phyloP scores from a whole-genome alignment of 2,888 invertebrate species.

The Drosophila monieri region DNA sequence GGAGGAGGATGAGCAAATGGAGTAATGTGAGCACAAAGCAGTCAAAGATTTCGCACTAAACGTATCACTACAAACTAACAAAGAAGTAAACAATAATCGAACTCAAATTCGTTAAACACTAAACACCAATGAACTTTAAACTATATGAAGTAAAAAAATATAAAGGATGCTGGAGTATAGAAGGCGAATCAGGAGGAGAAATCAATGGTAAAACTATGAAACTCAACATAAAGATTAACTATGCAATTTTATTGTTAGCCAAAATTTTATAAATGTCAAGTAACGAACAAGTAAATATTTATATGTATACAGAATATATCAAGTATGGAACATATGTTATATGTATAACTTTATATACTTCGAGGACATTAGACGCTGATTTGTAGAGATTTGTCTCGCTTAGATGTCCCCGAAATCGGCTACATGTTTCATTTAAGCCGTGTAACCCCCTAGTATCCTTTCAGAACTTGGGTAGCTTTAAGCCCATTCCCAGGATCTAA shows the following conservation, averaged over 20 bases:
- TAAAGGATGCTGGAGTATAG: background rate
- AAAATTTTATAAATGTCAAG: constrained; percentile 77
- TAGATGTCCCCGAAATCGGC: constrained; percentile 30
- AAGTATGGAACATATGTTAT: constrained; percentile 50
- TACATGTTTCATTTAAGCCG: constrained; percentile 30
- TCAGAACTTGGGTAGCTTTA: constrained; percentile 46
- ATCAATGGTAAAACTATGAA: constrained; percentile 48
- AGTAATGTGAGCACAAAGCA: constrained; percentile 53
- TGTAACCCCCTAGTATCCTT: background rate
- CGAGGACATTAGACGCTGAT: constrained; percentile 60
- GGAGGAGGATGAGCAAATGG: constrained; percentile 22
- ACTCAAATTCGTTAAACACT: constrained; percentile 54
- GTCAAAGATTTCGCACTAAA: constrained; percentile 68
- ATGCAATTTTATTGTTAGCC: constrained; percentile 81
- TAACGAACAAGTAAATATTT: constrained; percentile 65
- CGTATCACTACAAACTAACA: constrained; percentile 66
- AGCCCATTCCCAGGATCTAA: constrained; percentile 46
- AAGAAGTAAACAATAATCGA: constrained; percentile 65
- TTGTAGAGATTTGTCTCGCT: constrained; percentile 49
- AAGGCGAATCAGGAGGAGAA: constrained; percentile 1
- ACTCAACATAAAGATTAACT: constrained; percentile 58
- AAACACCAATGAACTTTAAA: constrained; percentile 59
- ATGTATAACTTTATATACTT: constrained; percentile 46
- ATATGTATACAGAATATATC: constrained; percentile 60
- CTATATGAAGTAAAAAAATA: constrained; percentile 48